Evolutionary conservation across 2,888 invertebrate species (phyloP), one percentile per base, ranked within the genome.

Genomic region (Orthosia incerta): DNA sequence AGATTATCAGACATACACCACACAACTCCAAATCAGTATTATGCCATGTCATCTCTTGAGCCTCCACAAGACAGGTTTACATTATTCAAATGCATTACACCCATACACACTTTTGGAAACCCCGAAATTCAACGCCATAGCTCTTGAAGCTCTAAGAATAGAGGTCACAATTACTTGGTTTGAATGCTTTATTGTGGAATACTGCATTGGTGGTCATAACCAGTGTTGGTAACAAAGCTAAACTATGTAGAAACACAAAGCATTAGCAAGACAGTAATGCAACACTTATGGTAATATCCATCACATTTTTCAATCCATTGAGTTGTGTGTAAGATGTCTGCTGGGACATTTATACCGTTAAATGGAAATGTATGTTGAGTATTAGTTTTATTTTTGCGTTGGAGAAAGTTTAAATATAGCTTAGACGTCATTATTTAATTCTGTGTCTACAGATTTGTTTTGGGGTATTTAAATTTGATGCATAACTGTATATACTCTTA

Each of bases 51-150:
- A 96, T 95, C 95, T 94, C 91, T 88, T 88, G 89, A 91, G 91
- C 92, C 91, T 90, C 88, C 89, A 89, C 90, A 88, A 93, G 93
- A 93, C 95, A 93, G 93, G 94, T 91, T 95, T 93, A 93, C 93
- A 95, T 95, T 95, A 95, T 96, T 95, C 95, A 95, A 95, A 95
- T 93, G 91, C 92, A 93, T 91, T 91, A n/a, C n/a, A n/a, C n/a
- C n/a, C n/a, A n/a, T n/a, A 79, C 70, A 83, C 82, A 82, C 70
- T 84, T 88, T 85, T 60, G 68, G 74, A 74, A 84, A 71, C 74
- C 76, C 78, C 70, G 66, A 86, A 83, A 75, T 73, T 74, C 11
- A 18, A 67, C 13, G 76, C 56, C 57, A 67, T 76, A 76, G 61
- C 7, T 65, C 83, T 85, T 87, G 85, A 31, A 3, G 0, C 18